Conservation (phyloP, 1,140 invertebrate genomes). For the Cheumatopsyche charites region DNA sequence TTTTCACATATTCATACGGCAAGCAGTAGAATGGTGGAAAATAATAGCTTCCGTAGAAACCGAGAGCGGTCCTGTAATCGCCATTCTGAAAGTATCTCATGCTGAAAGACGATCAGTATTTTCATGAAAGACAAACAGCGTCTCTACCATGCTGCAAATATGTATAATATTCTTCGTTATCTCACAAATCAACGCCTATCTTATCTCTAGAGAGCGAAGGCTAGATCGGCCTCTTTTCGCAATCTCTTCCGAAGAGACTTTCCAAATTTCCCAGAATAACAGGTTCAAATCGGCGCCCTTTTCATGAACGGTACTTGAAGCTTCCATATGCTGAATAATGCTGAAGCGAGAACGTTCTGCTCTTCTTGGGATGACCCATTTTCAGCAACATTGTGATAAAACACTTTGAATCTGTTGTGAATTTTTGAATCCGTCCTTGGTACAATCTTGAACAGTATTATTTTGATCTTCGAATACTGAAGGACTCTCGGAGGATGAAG, state of each 20-base stretch:
- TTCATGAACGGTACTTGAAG: conserved; percentile 42
- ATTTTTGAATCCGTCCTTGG: background rate
- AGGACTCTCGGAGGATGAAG: no score
- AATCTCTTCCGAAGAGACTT: background rate
- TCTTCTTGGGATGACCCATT: conserved; percentile 20
- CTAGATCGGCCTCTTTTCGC: background rate
- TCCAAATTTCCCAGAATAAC: background rate
- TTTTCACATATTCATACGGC: conserved; percentile 38
- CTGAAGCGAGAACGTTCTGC: conserved; percentile 38
- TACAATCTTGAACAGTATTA: background rate
- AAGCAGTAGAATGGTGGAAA: conserved; percentile 34
- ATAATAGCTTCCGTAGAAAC: conserved; percentile 26
- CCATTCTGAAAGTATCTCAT: conserved; percentile 29
- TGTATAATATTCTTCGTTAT: background rate
- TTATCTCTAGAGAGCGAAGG: background rate
- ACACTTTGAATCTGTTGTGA: background rate
- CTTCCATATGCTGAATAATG: conserved; percentile 44
- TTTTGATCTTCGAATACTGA: no score
- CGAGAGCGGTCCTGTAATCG: background rate
- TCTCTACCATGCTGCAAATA: background rate
- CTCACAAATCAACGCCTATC: background rate
- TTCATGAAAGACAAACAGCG: background rate
- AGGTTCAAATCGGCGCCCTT: conserved; percentile 2
- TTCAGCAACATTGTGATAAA: conserved; percentile 15
- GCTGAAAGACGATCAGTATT: background rate